These are phyloP conservation scores for Candidula unifasciata DNA, from an alignment of 2,888 invertebrate species.

Conservation along the genomic window DNA sequence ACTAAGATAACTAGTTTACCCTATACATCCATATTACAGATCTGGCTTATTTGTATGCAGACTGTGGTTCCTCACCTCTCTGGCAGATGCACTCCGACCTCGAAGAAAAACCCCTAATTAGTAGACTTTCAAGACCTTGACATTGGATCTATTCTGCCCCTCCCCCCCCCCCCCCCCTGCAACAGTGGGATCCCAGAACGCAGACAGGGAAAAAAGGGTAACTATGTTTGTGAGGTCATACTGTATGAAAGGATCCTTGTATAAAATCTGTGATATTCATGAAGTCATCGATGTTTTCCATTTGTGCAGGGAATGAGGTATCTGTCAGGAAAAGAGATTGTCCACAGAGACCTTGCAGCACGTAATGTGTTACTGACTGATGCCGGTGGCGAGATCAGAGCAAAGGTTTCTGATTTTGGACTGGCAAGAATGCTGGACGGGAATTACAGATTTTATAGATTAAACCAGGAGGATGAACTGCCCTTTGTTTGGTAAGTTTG, in stretches of 20 bases:
- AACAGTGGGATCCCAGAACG: too few relatives aligned
- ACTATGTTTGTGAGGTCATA: too few relatives aligned
- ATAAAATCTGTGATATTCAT: not conserved
- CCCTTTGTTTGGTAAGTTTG: slow-evolving; percentile 36
- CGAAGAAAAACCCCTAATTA: too few relatives aligned
- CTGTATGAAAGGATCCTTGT: not conserved
- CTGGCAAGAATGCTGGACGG: slow-evolving; percentile 30
- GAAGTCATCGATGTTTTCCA: not conserved
- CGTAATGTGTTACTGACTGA: slow-evolving; percentile 24
- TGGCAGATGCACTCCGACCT: too few relatives aligned
- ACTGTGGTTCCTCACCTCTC: too few relatives aligned
- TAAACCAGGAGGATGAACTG: not conserved
- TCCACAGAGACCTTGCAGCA: slow-evolving; percentile 45
- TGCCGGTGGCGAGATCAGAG: not conserved
- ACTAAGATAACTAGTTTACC: too few relatives aligned
- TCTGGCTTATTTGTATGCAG: too few relatives aligned
- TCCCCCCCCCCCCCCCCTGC: too few relatives aligned
- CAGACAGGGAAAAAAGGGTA: too few relatives aligned
- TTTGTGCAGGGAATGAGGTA: slow-evolving; percentile 43
- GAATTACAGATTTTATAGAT: slow-evolving; percentile 38
- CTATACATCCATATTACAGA: too few relatives aligned
- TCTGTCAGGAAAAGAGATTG: slow-evolving; percentile 33
- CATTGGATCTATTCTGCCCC: too few relatives aligned
- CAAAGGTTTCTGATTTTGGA: slow-evolving; percentile 44
- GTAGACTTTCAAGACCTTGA: too few relatives aligned